These are phyloP conservation scores for Drosophila subquinaria DNA, from an alignment of 2,888 invertebrate species.

Conservation along the genomic window DNA sequence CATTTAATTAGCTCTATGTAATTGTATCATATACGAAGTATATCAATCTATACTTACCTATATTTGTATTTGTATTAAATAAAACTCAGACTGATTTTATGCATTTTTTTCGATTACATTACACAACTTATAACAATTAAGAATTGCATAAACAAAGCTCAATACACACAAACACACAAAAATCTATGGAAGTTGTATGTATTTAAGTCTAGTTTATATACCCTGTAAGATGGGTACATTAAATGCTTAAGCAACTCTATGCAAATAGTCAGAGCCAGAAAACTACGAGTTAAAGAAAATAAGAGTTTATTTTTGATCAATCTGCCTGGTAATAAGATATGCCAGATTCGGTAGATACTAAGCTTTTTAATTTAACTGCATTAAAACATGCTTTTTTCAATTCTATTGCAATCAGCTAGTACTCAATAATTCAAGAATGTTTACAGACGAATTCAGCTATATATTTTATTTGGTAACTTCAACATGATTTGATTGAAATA, in stretches of 20 bases:
- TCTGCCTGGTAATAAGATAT: not conserved
- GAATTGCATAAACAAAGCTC: conserved; percentile 43
- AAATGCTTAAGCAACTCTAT: not conserved
- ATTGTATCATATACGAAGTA: conserved; percentile 30
- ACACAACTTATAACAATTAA: conserved; percentile 39
- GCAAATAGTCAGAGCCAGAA: not conserved
- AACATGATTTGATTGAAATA: conserved; percentile 31
- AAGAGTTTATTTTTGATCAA: not conserved
- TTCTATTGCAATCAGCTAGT: not conserved
- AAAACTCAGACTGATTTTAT: conserved; percentile 78
- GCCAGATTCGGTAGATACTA: not conserved
- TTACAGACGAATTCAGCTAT: not conserved
- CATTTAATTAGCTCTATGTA: conserved; percentile 56
- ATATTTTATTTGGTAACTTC: not conserved
- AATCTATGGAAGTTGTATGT: conserved; percentile 6
- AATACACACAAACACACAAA: conserved; percentile 23
- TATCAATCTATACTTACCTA: conserved; percentile 33
- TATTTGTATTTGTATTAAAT: conserved; percentile 54
- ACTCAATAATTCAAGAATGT: not conserved
- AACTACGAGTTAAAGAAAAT: not conserved
- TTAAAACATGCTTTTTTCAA: not conserved
- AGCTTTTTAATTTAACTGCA: not conserved
- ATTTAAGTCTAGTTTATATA: conserved; percentile 9
- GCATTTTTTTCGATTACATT: conserved; percentile 61
- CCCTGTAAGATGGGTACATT: not conserved